These are phyloP conservation scores for Iselma pallidipennis DNA, from an alignment of 2,888 invertebrate species.

Conservation along the genomic window DNA sequence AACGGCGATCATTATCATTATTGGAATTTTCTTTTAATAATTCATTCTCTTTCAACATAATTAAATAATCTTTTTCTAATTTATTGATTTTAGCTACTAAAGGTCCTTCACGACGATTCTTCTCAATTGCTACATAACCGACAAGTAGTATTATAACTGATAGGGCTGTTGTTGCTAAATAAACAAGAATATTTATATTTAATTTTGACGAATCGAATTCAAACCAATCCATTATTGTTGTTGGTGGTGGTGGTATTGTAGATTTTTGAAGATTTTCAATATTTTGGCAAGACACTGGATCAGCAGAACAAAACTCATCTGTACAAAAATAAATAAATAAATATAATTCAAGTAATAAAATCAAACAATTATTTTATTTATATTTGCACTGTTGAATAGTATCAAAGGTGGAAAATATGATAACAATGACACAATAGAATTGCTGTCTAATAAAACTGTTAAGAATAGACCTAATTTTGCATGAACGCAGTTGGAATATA, in stretches of 20 bases:
- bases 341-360: neutral
- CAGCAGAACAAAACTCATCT: conserved; percentile 20
- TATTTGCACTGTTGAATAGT: too few species aligned
- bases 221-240: conserved; percentile 5
- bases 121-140: conserved; percentile 79
- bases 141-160: conserved; percentile 74
- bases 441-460: neutral
- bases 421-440: neutral
- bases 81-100: conserved; percentile 71
- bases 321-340: conserved; percentile 1
- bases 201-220: conserved; percentile 26
- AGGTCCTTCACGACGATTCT: conserved; percentile 70
- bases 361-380: too few species aligned
- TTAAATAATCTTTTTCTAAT: conserved; percentile 65
- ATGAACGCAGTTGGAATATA: neutral
- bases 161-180: conserved; percentile 63
- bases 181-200: conserved; percentile 40
- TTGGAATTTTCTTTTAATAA: conserved; percentile 62
- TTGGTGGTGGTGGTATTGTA: too few species aligned
- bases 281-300: conserved; percentile 8
- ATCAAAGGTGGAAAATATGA: neutral
- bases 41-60: conserved; percentile 66
- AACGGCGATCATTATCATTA: neutral
- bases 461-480: neutral
- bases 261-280: neutral